phyloP scores from a whole-genome alignment of 2,888 invertebrate genomes.

The Mimumesa dahlbomi region DNA sequence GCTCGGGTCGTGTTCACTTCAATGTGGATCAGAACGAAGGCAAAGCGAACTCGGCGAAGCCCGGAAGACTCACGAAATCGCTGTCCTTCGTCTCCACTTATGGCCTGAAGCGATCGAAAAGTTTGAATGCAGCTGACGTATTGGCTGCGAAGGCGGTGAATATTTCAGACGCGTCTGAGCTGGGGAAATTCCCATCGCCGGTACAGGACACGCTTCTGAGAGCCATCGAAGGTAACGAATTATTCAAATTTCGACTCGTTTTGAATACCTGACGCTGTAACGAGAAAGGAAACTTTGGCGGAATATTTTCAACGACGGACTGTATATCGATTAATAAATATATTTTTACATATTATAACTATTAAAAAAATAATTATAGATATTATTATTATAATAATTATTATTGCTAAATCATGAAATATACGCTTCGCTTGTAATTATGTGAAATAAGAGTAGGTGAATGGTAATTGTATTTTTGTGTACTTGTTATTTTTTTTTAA shows the following conservation, averaged over 20 bases:
- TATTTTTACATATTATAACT: too few species aligned
- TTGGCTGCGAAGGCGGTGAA: constrained; percentile 83
- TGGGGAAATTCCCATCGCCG: constrained; percentile 88
- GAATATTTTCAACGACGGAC: too few species aligned
- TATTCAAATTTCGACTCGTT: background rate
- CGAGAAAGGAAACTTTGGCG: too few species aligned
- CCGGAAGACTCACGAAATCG: constrained; percentile 77
- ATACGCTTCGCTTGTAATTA: too few species aligned
- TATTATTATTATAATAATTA: too few species aligned
- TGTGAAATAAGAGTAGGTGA: too few species aligned
- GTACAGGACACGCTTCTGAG: constrained; percentile 88
- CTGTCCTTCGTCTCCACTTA: constrained; percentile 76
- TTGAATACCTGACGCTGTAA: too few species aligned
- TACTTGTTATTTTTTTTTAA: too few species aligned
- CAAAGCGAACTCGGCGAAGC: constrained; percentile 62
- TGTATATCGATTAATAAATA: too few species aligned
- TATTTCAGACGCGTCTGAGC: constrained; percentile 85
- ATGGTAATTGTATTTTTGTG: too few species aligned
- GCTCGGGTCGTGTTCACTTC: constrained; percentile 74
- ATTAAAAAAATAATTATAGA: too few species aligned
- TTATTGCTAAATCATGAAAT: too few species aligned
- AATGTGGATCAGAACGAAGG: constrained; percentile 67
- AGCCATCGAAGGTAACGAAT: constrained; percentile 85
- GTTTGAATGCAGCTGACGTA: constrained; percentile 89
- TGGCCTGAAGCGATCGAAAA: constrained; percentile 90